Conservation (phyloP, 2,113 vertebrate genomes). For the Semnornis frantzii region DNA sequence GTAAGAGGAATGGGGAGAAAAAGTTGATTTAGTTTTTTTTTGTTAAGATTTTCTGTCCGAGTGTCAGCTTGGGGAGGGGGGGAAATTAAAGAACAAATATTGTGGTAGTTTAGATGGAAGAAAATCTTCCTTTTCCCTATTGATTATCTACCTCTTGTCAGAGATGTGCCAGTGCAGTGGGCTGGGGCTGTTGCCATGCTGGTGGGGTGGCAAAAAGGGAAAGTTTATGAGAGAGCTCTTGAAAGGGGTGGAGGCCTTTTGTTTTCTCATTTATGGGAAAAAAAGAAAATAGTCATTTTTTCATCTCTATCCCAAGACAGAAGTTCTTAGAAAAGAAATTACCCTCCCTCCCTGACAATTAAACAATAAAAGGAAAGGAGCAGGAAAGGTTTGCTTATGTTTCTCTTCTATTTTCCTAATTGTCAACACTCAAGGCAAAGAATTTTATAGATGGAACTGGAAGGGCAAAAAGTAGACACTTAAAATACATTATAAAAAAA, state of each 20-base stretch:
- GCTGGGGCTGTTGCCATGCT: not conserved
- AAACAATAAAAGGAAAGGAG: not conserved
- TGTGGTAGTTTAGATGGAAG: not conserved
- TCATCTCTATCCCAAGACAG: constrained; percentile 12
- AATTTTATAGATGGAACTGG: not conserved
- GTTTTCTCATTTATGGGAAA: constrained; percentile 11
- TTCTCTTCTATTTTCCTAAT: not conserved
- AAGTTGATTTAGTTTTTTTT: not conserved
- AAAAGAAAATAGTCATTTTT: not conserved
- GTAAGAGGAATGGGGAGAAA: not conserved
- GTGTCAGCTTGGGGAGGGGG: not conserved
- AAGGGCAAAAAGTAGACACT: not conserved
- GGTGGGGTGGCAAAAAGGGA: constrained; percentile 2
- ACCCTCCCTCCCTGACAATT: not conserved
- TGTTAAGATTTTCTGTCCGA: not conserved
- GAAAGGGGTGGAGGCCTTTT: constrained; percentile 31
- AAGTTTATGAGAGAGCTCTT: constrained; percentile 24
- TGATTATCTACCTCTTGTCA: not conserved
- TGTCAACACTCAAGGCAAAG: not conserved
- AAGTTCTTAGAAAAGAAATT: constrained; percentile 49
- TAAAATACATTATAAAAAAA: not conserved
- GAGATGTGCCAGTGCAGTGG: not conserved
- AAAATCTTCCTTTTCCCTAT: constrained; percentile 1
- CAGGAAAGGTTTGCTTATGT: constrained; percentile 37
- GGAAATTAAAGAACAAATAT: not conserved